A percentile compares a stretch with the other conserved stretches of the same genome.
These are phyloP conservation scores for Euwallacea fornicatus DNA, from an alignment of 1,140 invertebrate species.

Conservation along the genomic window DNA sequence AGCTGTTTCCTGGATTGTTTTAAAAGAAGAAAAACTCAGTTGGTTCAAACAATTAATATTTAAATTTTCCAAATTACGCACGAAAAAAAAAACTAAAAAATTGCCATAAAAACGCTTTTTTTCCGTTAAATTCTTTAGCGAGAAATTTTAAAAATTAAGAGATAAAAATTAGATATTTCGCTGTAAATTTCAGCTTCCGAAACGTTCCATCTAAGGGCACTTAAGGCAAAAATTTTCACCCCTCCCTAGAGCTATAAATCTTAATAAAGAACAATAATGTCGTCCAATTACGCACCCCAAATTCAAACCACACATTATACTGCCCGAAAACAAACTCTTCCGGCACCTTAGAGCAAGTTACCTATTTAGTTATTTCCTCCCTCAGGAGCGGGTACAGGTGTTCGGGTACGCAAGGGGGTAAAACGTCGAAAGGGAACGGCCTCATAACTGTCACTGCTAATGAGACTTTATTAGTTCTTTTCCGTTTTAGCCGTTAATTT, in stretches of 20 bases:
- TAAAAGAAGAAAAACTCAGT: too few species aligned
- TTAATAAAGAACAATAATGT: conserved; percentile 35
- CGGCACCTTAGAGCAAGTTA: conserved; percentile 16
- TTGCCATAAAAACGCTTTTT: too few species aligned
- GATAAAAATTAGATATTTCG: too few species aligned
- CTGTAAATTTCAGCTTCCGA: too few species aligned
- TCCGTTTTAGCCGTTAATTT: conserved; percentile 24
- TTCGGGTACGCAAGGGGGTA: conserved; percentile 18
- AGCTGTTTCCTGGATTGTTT: too few species aligned
- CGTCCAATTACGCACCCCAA: conserved; percentile 30
- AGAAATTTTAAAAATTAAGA: too few species aligned
- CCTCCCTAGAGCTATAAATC: conserved; percentile 23
- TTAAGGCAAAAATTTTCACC: background rate
- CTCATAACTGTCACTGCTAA: conserved; percentile 24
- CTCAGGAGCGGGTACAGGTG: conserved; percentile 18
- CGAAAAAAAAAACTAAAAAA: too few species aligned
- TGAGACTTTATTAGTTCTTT: conserved; percentile 25
- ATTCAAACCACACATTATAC: conserved; percentile 28
- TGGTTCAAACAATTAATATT: too few species aligned
- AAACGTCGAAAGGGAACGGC: conserved; percentile 18
- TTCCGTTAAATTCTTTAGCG: too few species aligned
- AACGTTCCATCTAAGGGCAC: background rate
- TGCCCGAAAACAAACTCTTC: conserved; percentile 27
- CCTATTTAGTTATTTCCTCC: conserved; percentile 18
- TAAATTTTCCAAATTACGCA: too few species aligned